These are phyloP conservation scores for Gadus macrocephalus DNA, from an alignment of 2,113 vertebrate genomes.

Conservation along the genomic window DNA sequence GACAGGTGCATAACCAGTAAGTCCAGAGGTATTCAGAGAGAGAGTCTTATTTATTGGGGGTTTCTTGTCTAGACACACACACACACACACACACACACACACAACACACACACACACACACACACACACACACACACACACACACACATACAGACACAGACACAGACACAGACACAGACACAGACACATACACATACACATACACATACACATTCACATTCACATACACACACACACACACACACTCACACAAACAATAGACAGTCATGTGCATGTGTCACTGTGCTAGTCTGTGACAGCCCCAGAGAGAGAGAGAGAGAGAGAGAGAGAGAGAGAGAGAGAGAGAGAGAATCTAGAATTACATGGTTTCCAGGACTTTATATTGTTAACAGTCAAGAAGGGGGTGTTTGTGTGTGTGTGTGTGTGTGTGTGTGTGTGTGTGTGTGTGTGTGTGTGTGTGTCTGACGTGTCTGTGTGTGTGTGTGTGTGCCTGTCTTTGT, in stretches of 20 bases:
- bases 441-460: no score
- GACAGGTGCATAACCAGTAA: no score
- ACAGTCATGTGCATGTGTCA: not conserved
- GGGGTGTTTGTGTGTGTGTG: not conserved
- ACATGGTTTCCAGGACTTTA: no score
- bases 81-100: not conserved
- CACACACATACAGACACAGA: not conserved
- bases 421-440: no score
- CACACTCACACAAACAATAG: slow-evolving; percentile 1
- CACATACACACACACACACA: not conserved
- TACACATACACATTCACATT: not conserved
- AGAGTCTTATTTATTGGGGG: not conserved
- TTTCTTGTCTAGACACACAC: not conserved
- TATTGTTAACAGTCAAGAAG: not conserved
- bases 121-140: not conserved
- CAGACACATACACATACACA: slow-evolving; percentile 5
- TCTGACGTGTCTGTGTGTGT: no score
- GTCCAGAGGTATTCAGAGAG: no score
- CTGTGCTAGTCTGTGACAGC: not conserved
- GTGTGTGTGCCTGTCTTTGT: no score
- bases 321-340: not conserved
- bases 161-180: not conserved
- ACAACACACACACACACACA: not conserved
- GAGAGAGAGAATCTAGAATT: not conserved
- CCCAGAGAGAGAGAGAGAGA: not conserved